These are phyloP conservation scores for Chironomus striatipennis DNA, from an alignment of 1,140 invertebrate genomes.

Conservation along the genomic window DNA sequence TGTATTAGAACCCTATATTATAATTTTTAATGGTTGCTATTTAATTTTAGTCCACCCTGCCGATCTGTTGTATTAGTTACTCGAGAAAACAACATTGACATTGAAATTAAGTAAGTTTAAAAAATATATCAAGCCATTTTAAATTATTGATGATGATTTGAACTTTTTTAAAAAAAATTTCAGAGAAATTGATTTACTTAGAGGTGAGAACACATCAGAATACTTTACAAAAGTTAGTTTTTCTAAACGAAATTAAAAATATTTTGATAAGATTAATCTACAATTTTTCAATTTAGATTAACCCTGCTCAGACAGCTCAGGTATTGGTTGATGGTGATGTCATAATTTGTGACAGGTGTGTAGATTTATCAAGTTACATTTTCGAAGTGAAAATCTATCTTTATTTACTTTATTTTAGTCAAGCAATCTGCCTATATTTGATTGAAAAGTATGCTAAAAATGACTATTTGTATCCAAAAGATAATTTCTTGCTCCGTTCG, in stretches of 20 bases:
- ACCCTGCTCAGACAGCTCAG: background rate
- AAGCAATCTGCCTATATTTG: conserved; percentile 52
- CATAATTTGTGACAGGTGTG: background rate
- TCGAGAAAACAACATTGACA: background rate
- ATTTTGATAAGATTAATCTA: no score
- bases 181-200: background rate
- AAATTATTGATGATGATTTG: no score
- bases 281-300: background rate
- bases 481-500: conserved; percentile 44
- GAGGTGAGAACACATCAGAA: background rate
- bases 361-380: background rate
- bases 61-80: background rate
- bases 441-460: conserved; percentile 48
- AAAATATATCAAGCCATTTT: no score
- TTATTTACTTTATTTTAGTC: conserved; percentile 39
- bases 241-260: no score
- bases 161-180: background rate
- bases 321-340: background rate
- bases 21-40: no score
- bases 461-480: conserved; percentile 47
- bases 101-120: background rate
- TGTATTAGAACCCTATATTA: no score
- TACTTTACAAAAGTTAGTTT: background rate
- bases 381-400: background rate
- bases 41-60: background rate